Evolutionary conservation across 2,888 invertebrate genomes (phyloP).

Genomic region (Orchesella flavescens): DNA sequence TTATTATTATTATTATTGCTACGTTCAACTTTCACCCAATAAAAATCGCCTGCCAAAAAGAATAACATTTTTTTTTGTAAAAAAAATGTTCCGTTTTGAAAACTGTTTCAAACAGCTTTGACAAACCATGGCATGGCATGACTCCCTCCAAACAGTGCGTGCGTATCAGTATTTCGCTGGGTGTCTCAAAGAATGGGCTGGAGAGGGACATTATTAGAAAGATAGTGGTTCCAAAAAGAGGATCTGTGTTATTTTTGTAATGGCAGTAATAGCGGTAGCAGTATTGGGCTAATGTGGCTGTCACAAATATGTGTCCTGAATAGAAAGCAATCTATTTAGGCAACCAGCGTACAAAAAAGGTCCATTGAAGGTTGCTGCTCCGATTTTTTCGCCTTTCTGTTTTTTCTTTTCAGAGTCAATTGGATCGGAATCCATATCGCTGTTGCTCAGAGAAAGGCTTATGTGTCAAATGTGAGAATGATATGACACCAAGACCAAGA

Average conservation of each 20-base stretch:
- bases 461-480: constrained; percentile 64
- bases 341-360: background rate
- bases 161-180: background rate
- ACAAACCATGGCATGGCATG: background rate
- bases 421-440: constrained; percentile 66
- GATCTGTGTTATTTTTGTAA: background rate
- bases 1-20: constrained; percentile 43
- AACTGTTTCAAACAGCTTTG: constrained; percentile 28
- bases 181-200: background rate
- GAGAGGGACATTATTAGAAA: background rate
- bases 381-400: constrained; percentile 16
- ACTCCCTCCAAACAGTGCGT: background rate
- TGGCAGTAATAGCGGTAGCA: constrained; percentile 1
- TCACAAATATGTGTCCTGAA: constrained; percentile 35
- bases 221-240: background rate
- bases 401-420: constrained; percentile 59
- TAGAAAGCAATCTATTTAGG: constrained; percentile 20
- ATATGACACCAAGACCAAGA: constrained; percentile 9
- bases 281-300: constrained; percentile 30
- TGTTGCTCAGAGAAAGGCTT: constrained; percentile 68
- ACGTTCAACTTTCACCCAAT: constrained; percentile 58
- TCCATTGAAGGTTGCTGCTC: background rate
- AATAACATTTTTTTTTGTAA: constrained; percentile 35
- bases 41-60: constrained; percentile 58
- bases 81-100: constrained; percentile 28